Evolutionary conservation across 2,888 invertebrate genomes (phyloP).

Genomic region (Nasonovia ribisnigri): DNA sequence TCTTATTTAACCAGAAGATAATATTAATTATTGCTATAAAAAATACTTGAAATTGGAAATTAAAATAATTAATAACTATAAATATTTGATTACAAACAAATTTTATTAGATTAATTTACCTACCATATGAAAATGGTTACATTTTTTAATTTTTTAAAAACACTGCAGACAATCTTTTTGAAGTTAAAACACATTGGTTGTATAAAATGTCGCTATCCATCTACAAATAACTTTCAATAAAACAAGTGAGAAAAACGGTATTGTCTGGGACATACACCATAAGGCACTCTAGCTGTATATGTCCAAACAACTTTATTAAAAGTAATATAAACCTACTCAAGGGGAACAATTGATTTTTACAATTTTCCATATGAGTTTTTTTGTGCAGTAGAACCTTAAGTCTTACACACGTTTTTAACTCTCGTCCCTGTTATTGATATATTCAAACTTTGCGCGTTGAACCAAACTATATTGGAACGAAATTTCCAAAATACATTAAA

Average conservation of each 20-base stretch:
- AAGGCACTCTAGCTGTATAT: not conserved
- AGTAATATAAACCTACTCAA: not conserved
- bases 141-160: not conserved
- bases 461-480: not conserved
- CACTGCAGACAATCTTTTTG: not conserved
- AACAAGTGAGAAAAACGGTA: not conserved
- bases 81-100: not conserved
- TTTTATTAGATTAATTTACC: not conserved
- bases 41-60: not conserved
- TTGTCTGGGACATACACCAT: not conserved
- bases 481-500: slow-evolving; percentile 14
- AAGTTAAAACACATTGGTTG: not conserved
- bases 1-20: not conserved
- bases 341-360: not conserved
- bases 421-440: not conserved
- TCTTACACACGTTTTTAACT: not conserved
- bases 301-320: not conserved
- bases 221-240: not conserved
- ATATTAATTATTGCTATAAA: not conserved
- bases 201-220: not conserved
- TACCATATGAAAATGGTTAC: not conserved
- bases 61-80: not conserved
- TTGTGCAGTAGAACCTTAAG: not conserved
- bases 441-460: not conserved
- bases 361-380: not conserved